Conservation (phyloP, 1,140 invertebrate genomes). For the Cryptotermes secundus region DNA sequence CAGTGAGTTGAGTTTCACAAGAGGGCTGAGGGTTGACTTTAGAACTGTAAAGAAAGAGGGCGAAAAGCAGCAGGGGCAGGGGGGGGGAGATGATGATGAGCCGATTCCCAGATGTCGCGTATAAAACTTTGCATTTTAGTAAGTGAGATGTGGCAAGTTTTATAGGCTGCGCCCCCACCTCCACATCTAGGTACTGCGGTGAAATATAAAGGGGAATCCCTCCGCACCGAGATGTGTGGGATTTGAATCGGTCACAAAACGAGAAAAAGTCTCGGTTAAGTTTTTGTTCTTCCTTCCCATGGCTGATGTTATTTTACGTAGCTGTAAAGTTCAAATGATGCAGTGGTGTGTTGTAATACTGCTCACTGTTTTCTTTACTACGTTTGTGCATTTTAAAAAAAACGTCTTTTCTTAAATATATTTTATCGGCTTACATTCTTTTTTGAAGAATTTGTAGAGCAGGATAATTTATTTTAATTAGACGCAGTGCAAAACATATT, state of each 20-base stretch:
- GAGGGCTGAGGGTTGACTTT: constrained; percentile 10
- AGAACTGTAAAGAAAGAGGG: constrained; percentile 18
- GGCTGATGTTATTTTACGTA: background rate
- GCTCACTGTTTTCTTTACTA: background rate
- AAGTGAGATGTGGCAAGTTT: constrained; percentile 19
- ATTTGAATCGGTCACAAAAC: constrained; percentile 14
- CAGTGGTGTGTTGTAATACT: background rate
- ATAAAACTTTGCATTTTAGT: constrained; percentile 30
- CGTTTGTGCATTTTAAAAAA: background rate
- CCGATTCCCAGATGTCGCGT: constrained; percentile 29
- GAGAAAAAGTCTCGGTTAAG: background rate
- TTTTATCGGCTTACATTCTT: background rate
- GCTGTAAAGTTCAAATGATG: background rate
- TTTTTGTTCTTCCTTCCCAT: background rate
- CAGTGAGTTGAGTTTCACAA: background rate
- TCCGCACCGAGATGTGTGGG: background rate
- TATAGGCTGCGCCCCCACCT: background rate
- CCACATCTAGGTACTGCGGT: background rate
- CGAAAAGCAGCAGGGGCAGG: background rate
- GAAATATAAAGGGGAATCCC: background rate
- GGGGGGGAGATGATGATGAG: background rate
- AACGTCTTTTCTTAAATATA: background rate
- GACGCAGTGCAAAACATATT: no score
- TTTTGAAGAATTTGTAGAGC: background rate
- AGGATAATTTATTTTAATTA: no score